Conservation (phyloP, 2,113 vertebrate genomes). For the Symphodus melops region DNA sequence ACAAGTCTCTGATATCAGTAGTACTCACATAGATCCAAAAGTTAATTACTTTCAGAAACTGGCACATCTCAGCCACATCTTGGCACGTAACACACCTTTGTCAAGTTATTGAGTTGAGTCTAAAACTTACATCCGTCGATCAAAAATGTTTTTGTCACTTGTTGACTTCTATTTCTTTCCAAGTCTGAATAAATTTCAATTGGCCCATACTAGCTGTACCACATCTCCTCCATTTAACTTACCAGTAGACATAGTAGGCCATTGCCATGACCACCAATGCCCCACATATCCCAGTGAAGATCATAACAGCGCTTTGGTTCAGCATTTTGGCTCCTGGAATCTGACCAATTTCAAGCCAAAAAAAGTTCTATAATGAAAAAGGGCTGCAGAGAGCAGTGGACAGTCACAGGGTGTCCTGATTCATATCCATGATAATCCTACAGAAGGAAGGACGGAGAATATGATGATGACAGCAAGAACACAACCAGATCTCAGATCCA, state of each 20-base stretch:
- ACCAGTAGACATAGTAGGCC: conserved; percentile 86
- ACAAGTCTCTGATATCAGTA: neutral
- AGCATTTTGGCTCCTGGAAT: conserved; percentile 75
- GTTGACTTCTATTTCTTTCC: neutral
- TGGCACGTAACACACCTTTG: neutral
- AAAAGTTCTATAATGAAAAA: conserved; percentile 23
- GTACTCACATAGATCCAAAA: neutral
- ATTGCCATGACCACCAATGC: conserved; percentile 83
- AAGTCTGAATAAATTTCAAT: neutral
- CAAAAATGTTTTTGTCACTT: neutral
- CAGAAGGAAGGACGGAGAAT: conserved; percentile 61
- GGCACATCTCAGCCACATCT: neutral
- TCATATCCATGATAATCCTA: conserved; percentile 77
- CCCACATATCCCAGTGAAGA: conserved; percentile 86
- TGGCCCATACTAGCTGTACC: neutral
- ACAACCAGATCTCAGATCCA: conserved; percentile 58
- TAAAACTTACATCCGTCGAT: neutral
- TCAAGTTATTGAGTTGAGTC: neutral
- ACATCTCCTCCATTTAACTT: conserved; percentile 50
- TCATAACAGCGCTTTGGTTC: conserved; percentile 84
- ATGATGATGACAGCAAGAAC: conserved; percentile 77
- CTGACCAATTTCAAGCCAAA: conserved; percentile 50
- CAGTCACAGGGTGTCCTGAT: conserved; percentile 59
- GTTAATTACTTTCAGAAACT: neutral
- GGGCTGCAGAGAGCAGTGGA: conserved; percentile 19